phyloP scores from a whole-genome alignment of 2,888 invertebrate species.

The Cephus runcator region DNA sequence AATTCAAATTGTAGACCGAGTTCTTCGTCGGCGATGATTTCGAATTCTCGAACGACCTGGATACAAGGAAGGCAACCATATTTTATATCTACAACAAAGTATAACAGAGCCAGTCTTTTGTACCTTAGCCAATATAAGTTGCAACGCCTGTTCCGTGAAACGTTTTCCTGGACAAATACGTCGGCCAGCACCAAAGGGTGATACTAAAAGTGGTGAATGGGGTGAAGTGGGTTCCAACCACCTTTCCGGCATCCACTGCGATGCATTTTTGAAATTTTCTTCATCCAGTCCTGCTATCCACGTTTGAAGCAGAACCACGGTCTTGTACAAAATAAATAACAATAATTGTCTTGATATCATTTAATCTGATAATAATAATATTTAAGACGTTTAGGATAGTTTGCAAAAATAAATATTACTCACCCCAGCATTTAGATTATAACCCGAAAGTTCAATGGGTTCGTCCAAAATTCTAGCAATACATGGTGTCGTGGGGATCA shows the following conservation, averaged over 20 bases:
- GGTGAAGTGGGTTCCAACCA: slow-evolving; percentile 73
- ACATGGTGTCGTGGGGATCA: slow-evolving; percentile 82
- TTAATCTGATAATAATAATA: background rate
- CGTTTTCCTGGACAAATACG: slow-evolving; percentile 88
- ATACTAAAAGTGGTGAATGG: slow-evolving; percentile 73
- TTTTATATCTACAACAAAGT: background rate
- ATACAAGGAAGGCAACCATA: background rate
- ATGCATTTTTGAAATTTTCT: slow-evolving; percentile 78
- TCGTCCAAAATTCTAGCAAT: slow-evolving; percentile 81
- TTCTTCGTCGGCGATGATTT: slow-evolving; percentile 75
- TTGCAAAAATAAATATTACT: slow-evolving; percentile 44
- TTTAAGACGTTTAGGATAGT: background rate
- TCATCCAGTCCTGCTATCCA: slow-evolving; percentile 84
- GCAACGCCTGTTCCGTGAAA: slow-evolving; percentile 82
- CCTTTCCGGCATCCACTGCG: slow-evolving; percentile 79
- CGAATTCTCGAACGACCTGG: slow-evolving; percentile 78
- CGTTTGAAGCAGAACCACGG: slow-evolving; percentile 83
- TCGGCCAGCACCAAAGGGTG: slow-evolving; percentile 83
- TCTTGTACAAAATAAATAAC: slow-evolving; percentile 63
- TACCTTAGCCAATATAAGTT: slow-evolving; percentile 80
- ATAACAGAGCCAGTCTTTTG: background rate
- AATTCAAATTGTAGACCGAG: slow-evolving; percentile 85
- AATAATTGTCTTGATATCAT: background rate
- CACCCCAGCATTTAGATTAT: slow-evolving; percentile 78
- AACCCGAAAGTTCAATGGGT: slow-evolving; percentile 77